Base-by-base conservation (phyloP, 2,797 vertebrate genomes). In the Salarias fasciatus region DNA sequence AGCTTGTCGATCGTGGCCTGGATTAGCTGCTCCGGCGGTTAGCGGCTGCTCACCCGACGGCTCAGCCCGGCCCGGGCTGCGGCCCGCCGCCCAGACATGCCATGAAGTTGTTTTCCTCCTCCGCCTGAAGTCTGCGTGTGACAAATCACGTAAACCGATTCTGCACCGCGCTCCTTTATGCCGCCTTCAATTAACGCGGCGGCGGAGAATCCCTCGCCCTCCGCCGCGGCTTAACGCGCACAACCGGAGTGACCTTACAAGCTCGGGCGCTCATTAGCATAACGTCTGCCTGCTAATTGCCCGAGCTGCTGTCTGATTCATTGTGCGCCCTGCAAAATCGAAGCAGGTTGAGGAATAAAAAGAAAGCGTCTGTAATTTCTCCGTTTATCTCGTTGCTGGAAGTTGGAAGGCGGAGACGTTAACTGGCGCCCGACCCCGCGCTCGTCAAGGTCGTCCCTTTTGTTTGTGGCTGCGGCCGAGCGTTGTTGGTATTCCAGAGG, bases 161-260 rank as follows among this genome's bases (percentile, higher is more conserved):
- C 83, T 80, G 57, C 72, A 80, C 80, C 79, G 88, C 72, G 81
- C 89, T 85, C 65, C 88, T 82, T 90, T 79, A 71, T 82, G 83
- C 80, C 60, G 43, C 52, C 61, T 69, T 73, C 74, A 87, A 84
- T 93, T 92, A 92, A 89, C 92, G 70, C 88, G 88, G 68, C 63
- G 71, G 56, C 31, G 53, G 72, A 84, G 82, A 80, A 83, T 84
- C 65, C 79, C 74, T 91, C 87, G 88, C 91, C 83, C 53, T 87
- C 18, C 92, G 90, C 91, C 84, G 87, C 59, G 92, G 87, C 79
- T 93, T 92, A 93, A 90, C 88, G 90, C 91, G 88, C 88, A 86
- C 93, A 90, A 94, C 91, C 89, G 89, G 89, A 86, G 86, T 94
- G 93, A 95, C 91, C 91, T 93, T 92, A 93, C 91, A 95, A 89